Conservation (phyloP, 64 coral and sea anemone species). For the Pocillopora damicornis region DNA sequence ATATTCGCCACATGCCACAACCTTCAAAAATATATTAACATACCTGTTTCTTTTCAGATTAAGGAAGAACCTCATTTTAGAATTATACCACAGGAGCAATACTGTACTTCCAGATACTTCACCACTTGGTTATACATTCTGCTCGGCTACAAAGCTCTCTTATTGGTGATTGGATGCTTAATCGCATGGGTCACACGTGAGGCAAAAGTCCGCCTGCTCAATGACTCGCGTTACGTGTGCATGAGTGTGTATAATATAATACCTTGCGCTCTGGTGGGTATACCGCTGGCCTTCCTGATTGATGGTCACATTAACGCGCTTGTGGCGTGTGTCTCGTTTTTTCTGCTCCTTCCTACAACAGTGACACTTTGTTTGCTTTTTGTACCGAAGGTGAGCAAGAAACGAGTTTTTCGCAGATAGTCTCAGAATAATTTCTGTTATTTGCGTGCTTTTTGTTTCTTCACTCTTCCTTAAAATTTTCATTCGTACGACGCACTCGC, state of each 20-base stretch:
- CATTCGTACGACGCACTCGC: too few relatives aligned
- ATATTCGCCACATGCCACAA: background rate
- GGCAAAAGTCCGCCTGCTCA: conserved; percentile 44
- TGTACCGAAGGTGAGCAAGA: conserved; percentile 49
- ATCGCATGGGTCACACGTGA: conserved; percentile 58
- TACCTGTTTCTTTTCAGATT: background rate
- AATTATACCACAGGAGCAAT: conserved; percentile 37
- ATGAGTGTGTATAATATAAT: conserved; percentile 35
- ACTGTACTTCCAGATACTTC: conserved; percentile 45
- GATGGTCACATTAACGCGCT: conserved; percentile 37
- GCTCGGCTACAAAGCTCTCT: conserved; percentile 55
- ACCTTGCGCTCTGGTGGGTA: conserved; percentile 32
- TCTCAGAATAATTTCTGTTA: too few relatives aligned
- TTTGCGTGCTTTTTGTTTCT: too few relatives aligned
- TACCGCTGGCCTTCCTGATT: conserved; percentile 59
- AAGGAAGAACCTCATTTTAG: background rate
- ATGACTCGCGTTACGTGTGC: conserved; percentile 52
- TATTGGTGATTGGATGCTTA: conserved; percentile 68
- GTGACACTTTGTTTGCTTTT: conserved; percentile 51
- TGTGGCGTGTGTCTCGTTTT: conserved; percentile 30
- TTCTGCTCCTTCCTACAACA: conserved; percentile 48
- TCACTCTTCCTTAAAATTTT: too few relatives aligned
- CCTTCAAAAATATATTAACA: background rate
- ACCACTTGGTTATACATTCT: conserved; percentile 72
- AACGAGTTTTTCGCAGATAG: too few relatives aligned